phyloP scores from a whole-genome alignment of 2,113 vertebrate genomes.

The Dicentrarchus labrax region DNA sequence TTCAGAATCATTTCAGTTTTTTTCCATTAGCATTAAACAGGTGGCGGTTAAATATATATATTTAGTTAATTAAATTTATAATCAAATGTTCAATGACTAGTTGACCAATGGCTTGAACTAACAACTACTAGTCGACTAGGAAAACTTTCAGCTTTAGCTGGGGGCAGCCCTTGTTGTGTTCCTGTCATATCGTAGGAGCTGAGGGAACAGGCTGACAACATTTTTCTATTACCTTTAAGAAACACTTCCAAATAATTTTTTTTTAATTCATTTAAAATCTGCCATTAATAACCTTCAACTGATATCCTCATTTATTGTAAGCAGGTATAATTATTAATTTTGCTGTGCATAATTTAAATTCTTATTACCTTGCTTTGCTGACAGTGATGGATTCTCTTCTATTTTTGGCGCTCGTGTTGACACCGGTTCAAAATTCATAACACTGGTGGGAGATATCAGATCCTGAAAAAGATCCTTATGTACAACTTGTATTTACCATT shows the following conservation, averaged over 20 bases:
- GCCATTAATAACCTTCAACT: not conserved
- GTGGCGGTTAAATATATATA: no score
- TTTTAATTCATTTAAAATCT: not conserved
- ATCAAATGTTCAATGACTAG: no score
- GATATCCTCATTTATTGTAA: not conserved
- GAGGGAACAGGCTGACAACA: not conserved
- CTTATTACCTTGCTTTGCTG: not conserved
- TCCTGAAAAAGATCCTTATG: not conserved
- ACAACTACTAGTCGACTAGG: no score
- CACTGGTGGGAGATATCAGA: not conserved
- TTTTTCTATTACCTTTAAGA: not conserved
- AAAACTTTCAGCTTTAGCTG: no score
- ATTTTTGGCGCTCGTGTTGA: constrained; percentile 6
- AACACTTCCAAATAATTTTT: not conserved
- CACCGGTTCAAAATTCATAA: not conserved
- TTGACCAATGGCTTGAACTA: no score
- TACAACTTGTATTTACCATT: not conserved
- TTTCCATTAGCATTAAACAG: no score
- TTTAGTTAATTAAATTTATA: no score
- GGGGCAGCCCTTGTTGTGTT: not conserved
- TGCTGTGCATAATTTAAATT: not conserved
- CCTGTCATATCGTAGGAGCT: not conserved
- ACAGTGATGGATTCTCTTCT: not conserved
- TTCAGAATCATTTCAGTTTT: no score
- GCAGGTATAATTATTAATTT: not conserved